A percentile compares a stretch with the other conserved stretches of the same genome.
These are phyloP conservation scores for Gnathonemus longibarbis DNA, from an alignment of 2,113 vertebrate species.

Conservation along the genomic window DNA sequence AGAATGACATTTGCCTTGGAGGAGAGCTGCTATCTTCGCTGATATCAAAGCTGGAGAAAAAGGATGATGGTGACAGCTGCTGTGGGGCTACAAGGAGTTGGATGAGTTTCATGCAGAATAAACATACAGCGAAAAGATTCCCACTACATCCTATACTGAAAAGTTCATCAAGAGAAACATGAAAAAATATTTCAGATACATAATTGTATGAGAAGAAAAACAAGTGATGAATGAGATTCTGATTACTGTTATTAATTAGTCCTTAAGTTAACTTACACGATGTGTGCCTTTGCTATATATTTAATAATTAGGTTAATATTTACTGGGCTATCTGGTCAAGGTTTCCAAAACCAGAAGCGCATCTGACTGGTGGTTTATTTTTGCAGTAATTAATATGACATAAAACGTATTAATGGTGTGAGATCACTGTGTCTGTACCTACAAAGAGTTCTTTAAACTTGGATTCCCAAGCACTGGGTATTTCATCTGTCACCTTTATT, in stretches of 20 bases:
- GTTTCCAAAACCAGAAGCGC: background rate
- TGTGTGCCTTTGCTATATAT: background rate
- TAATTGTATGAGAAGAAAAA: conserved; percentile 6
- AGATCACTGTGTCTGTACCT: background rate
- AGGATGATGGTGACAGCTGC: conserved; percentile 4
- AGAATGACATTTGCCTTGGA: background rate
- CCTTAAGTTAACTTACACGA: background rate
- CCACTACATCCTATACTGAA: background rate
- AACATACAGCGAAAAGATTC: background rate
- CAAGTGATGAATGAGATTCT: background rate
- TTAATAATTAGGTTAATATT: background rate
- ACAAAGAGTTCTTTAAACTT: conserved; percentile 4
- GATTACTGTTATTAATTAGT: background rate
- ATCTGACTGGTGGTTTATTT: background rate
- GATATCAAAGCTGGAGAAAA: background rate
- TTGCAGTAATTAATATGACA: conserved; percentile 14
- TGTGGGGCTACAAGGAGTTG: background rate
- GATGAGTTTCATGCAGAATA: background rate
- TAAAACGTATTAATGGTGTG: conserved; percentile 11
- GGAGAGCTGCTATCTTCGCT: background rate
- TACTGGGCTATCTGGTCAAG: background rate
- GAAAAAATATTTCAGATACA: background rate
- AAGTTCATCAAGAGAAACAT: background rate
- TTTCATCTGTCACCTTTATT: conserved; percentile 14
- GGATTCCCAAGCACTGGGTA: background rate